phyloP scores from a whole-genome alignment of 2,888 invertebrate genomes.

The Subacronicta megacephala region DNA sequence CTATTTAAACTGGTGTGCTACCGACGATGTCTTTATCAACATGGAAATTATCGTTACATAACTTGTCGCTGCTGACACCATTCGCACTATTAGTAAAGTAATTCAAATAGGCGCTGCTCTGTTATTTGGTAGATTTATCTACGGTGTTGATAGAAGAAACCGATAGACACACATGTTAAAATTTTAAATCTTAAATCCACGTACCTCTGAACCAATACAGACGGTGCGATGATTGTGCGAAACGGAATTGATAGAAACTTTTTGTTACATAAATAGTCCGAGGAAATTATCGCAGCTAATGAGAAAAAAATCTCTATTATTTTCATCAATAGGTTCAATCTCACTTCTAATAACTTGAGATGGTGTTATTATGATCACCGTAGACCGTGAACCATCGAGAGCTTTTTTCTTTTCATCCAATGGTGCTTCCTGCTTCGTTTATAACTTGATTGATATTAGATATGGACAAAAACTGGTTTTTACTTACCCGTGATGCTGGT shows the following conservation, averaged over 20 bases:
- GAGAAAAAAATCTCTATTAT: conserved; percentile 34
- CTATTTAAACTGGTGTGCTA: conserved; percentile 71
- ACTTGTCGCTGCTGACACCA: conserved; percentile 63
- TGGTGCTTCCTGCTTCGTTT: conserved; percentile 70
- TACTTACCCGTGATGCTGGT: conserved; percentile 60
- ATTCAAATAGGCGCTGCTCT: conserved; percentile 16
- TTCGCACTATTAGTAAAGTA: conserved; percentile 30
- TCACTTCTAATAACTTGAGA: conserved; percentile 35
- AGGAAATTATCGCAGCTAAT: conserved; percentile 21
- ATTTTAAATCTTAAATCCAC: not conserved
- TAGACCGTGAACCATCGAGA: conserved; percentile 62
- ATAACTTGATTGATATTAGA: conserved; percentile 69
- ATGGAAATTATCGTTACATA: conserved; percentile 67
- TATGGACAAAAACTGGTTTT: conserved; percentile 67
- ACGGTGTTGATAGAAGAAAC: conserved; percentile 1
- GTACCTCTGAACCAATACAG: conserved; percentile 2
- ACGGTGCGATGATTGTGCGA: conserved; percentile 1
- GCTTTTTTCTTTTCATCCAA: conserved; percentile 57
- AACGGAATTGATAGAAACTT: conserved; percentile 15
- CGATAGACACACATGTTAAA: not conserved
- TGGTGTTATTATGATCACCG: conserved; percentile 54
- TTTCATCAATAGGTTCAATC: conserved; percentile 44
- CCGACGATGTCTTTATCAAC: conserved; percentile 69
- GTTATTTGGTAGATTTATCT: conserved; percentile 18
- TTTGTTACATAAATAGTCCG: not conserved